Evolutionary conservation across 2,113 vertebrate genomes (phyloP).

Genomic region (Labeo catla): DNA sequence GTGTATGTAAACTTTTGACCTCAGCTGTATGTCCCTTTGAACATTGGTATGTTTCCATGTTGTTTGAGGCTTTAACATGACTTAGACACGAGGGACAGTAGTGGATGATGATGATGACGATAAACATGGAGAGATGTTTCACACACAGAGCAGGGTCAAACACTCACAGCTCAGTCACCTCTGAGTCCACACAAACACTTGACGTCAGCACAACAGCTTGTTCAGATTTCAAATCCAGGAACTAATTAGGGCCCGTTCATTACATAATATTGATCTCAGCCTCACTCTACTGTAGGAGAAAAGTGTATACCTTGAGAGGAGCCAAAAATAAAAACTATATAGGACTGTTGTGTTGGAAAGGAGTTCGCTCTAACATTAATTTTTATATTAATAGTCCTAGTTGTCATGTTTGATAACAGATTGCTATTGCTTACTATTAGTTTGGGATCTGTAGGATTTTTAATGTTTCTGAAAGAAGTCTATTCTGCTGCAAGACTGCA

Average conservation of each 20-base stretch:
- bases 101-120: neutral
- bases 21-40: neutral
- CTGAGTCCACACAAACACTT: neutral
- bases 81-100: too few species aligned
- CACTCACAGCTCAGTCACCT: neutral
- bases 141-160: neutral
- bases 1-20: too few species aligned
- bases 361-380: too few species aligned
- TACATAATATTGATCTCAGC: neutral
- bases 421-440: too few species aligned
- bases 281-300: neutral
- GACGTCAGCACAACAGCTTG: neutral
- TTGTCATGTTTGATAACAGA: too few species aligned
- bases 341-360: neutral
- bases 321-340: neutral
- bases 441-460: too few species aligned
- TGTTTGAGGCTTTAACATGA: neutral
- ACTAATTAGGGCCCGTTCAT: neutral
- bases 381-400: too few species aligned
- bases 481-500: too few species aligned
- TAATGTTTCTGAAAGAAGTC: too few species aligned
- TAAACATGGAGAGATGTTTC: neutral
- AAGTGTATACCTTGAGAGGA: neutral
- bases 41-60: constrained; percentile 38
- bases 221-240: neutral